phyloP scores from a whole-genome alignment of 2,113 vertebrate genomes.

The Erythrocercus mccallii region DNA sequence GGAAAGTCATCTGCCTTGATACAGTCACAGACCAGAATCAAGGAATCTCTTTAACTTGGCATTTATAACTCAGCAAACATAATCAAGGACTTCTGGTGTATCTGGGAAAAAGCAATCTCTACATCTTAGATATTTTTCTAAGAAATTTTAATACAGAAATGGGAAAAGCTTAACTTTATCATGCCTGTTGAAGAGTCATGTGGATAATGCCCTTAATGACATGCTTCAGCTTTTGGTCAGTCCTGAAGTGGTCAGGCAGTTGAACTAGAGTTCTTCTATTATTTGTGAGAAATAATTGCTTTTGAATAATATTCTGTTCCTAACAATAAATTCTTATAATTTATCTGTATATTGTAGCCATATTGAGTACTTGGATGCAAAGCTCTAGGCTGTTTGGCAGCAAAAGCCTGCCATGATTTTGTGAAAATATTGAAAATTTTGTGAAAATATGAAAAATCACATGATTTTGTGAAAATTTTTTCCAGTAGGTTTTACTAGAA shows the following conservation, averaged over 20 bases:
- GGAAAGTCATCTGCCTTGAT: background rate
- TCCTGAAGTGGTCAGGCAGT: background rate
- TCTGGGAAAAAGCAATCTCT: background rate
- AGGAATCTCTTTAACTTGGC: background rate
- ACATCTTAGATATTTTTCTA: background rate
- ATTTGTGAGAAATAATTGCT: background rate
- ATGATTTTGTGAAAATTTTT: background rate
- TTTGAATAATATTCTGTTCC: background rate
- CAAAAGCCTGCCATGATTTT: background rate
- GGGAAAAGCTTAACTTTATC: background rate
- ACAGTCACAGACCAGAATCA: background rate
- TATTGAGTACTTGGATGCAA: background rate
- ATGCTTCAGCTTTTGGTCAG: background rate
- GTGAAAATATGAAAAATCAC: background rate
- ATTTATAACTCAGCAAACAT: background rate
- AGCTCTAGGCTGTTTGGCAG: background rate
- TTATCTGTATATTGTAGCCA: background rate
- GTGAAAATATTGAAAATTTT: background rate
- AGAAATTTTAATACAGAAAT: background rate
- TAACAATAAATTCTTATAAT: background rate
- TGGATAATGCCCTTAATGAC: background rate
- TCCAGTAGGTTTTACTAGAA: background rate
- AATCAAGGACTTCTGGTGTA: background rate
- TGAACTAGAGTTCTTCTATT: background rate
- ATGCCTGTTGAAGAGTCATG: background rate